A percentile compares a stretch with the other conserved stretches of the same genome.
Conservation (phyloP, 2,888 invertebrate genomes). For the Cerastoderma edule region DNA sequence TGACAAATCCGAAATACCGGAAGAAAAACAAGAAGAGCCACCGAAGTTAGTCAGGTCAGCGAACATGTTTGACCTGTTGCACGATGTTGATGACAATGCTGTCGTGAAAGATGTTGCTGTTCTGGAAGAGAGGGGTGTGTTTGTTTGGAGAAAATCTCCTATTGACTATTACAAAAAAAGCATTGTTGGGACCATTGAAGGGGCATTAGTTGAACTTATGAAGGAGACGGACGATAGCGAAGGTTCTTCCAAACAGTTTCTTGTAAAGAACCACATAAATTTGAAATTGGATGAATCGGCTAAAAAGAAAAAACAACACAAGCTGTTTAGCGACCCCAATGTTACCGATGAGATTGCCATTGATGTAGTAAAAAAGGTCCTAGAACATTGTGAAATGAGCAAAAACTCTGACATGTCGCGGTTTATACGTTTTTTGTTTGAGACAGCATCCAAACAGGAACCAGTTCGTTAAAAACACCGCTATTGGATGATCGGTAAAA, state of each 20-base stretch:
- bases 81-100: neutral
- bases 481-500: too few relatives aligned
- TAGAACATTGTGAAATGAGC: neutral
- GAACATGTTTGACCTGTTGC: neutral
- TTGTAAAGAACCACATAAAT: neutral
- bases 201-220: neutral
- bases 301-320: constrained; percentile 2
- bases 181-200: neutral
- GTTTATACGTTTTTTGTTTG: neutral
- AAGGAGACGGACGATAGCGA: neutral
- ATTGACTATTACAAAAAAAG: neutral
- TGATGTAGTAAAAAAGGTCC: neutral
- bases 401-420: constrained; percentile 1
- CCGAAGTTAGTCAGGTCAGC: too few relatives aligned
- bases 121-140: constrained; percentile 6
- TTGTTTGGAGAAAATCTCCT: constrained; percentile 24
- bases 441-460: too few relatives aligned
- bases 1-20: neutral
- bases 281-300: neutral
- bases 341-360: neutral
- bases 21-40: too few relatives aligned
- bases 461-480: too few relatives aligned
- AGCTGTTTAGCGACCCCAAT: neutral
- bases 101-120: neutral
- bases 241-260: neutral